A percentile compares a stretch with the other conserved stretches of the same genome.
Evolutionary conservation across 2,888 invertebrate species (phyloP).

Genomic region (Odiellus spinosus): DNA sequence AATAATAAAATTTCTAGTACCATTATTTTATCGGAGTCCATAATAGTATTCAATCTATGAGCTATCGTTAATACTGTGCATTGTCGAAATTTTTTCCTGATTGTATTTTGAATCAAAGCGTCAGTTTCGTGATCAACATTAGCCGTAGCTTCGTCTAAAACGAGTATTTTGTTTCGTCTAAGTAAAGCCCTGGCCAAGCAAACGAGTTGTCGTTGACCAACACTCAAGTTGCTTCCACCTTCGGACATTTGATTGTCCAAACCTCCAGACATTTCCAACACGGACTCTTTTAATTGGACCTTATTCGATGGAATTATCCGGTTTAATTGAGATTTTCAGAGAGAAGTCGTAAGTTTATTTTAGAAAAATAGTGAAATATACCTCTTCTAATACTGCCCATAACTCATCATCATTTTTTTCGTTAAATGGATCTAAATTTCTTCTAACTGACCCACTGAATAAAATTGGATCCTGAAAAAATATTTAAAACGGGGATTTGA

Average conservation of each 20-base stretch:
- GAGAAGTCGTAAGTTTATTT: no score
- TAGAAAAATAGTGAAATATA: no score
- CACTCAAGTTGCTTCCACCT: constrained; percentile 68
- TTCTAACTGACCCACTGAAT: constrained; percentile 70
- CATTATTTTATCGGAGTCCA: constrained; percentile 75
- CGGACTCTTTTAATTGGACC: constrained; percentile 51
- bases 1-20: no score
- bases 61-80: constrained; percentile 34
- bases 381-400: constrained; percentile 71
- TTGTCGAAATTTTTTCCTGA: constrained; percentile 55
- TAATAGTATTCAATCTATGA: constrained; percentile 64
- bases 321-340: no score
- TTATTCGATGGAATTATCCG: no score
- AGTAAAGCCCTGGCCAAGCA: constrained; percentile 78
- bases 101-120: constrained; percentile 61
- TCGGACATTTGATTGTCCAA: constrained; percentile 52
- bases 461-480: constrained; percentile 50
- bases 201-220: constrained; percentile 76
- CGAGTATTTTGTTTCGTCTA: constrained; percentile 61
- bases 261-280: constrained; percentile 45
- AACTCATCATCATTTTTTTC: constrained; percentile 57
- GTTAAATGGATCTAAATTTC: constrained; percentile 77
- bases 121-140: constrained; percentile 58
- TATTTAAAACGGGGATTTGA: not conserved
- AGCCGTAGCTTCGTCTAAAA: constrained; percentile 83